Evolutionary conservation across 2,888 invertebrate species (phyloP).

Genomic region (Geophilus truncorum): DNA sequence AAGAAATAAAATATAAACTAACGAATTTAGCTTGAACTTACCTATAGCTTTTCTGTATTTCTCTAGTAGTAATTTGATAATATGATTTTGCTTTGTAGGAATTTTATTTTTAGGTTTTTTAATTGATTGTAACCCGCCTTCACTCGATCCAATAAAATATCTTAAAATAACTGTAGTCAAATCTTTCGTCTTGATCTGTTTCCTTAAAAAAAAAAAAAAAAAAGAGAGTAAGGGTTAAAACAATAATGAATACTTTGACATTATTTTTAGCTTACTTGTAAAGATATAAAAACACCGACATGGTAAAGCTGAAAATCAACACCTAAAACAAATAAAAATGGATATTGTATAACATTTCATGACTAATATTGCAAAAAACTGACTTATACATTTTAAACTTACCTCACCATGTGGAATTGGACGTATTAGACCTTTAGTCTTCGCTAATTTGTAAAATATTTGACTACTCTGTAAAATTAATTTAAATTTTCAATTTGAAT

Average conservation of each 20-base stretch:
- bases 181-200: not conserved
- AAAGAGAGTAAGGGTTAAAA: not conserved
- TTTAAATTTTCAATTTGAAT: not conserved
- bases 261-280: not conserved
- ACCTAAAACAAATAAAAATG: not conserved
- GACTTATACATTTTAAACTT: no score
- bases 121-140: not conserved
- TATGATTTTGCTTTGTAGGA: not conserved
- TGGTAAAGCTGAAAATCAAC: not conserved
- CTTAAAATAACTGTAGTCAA: not conserved
- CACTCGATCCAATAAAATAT: not conserved
- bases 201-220: not conserved
- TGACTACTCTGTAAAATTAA: not conserved
- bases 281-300: not conserved
- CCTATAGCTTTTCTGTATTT: not conserved
- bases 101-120: not conserved
- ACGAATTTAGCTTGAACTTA: no score
- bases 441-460: not conserved
- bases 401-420: constrained; percentile 2
- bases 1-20: no score
- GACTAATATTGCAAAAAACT: no score
- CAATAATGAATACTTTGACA: not conserved
- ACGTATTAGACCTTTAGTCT: not conserved
- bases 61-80: not conserved
- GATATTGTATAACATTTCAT: no score